Evolutionary conservation across 2,113 vertebrate species (phyloP), one percentile per base, ranked within the genome.

Genomic region (Abramis brama): DNA sequence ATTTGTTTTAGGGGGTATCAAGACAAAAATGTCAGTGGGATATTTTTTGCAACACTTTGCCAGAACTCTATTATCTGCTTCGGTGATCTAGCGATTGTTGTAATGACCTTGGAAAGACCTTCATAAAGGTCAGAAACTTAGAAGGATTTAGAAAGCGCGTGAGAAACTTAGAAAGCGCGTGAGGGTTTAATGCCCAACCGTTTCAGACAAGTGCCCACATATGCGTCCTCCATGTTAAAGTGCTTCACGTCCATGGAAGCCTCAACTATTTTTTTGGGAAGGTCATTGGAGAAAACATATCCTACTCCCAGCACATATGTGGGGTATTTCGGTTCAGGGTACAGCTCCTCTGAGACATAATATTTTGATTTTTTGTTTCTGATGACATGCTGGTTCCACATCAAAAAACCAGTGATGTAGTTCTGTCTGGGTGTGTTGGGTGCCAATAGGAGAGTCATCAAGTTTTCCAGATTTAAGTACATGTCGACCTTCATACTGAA

Each of bases 401-500:
- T 97, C 74, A 98, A 90, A 91, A 94, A 94, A 77, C 97, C 98
- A 5, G 97, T 98, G 33, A 98, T 96, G 86, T 97, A 99, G 88
- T 96, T 96, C 77, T 71, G 85, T 88, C 94, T 95, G 0, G 96
- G 96, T 78, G 96, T 93, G 43, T 92, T 94, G 33, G 96, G 96
- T 80, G 93, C 94, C 83, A 96, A 55, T 23, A 99, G 93, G 93
- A 97, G 96, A 21, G 93, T 94, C 91, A 99, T 94, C 88, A 99
- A 93, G 87, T 99, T 98, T 2, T 98, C 96, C 3, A 96, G 93
- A 74, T 98, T 99, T 79, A 98, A 93, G 92, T 98, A 99, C 96
- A 98, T 97, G 91, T 99, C 97, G 0, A 97, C 93, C 95, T 99
- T 99, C 97, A 98, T 98, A 78, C 96, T 96, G 0, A 97, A 99